Evolutionary conservation across 2,113 vertebrate genomes (phyloP), one percentile per base, ranked within the genome.

Genomic region (Elachura formosa): DNA sequence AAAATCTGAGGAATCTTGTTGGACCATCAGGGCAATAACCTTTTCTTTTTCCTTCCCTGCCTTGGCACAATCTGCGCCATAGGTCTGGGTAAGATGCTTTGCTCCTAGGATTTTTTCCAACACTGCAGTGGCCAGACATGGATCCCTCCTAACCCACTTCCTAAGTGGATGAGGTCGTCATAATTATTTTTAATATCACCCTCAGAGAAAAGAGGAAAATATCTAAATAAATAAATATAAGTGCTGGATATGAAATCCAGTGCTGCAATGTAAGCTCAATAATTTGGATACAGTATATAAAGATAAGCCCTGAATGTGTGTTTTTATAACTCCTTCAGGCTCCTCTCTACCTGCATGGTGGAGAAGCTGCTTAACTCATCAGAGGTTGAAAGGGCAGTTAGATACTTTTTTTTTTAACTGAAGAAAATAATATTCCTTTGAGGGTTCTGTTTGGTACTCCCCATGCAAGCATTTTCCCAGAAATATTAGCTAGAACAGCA

Each of bases 241-340:
- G 14, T 36, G 52, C 31, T 15, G 31, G 48, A 43, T 82, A 33
- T 11, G 33, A 43, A 93, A 68, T 22, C 23, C 22, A 28, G 14
- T 59, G 52, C 23, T 84, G n/a, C 1, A 1, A 28, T 55, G 36
- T 33, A 46, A 77, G 66, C 18, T 45, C 58, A 80, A 13, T 41
- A 14, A 46, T 93, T 73, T 56, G 58, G 25, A 25, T 71, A 23
- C 17, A 21, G 20, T 58, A 19, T 48, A 46, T 74, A 73, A 76
- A 79, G 36, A 33, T 40, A 73, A 77, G 24, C 10, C 31, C 4
- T 0, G 0, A 24, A 21, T 29, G 3, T 52, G 52, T 49, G 51
- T 12, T 73, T 79, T 18, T 46, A 55, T 46, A 55, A 46, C 17
- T 79, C 49, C 46, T 80, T 38, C 49, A 69, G 18, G 14, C 63